These are phyloP conservation scores for Himalopsyche phryganea DNA, from an alignment of 1,140 invertebrate genomes.

Conservation along the genomic window DNA sequence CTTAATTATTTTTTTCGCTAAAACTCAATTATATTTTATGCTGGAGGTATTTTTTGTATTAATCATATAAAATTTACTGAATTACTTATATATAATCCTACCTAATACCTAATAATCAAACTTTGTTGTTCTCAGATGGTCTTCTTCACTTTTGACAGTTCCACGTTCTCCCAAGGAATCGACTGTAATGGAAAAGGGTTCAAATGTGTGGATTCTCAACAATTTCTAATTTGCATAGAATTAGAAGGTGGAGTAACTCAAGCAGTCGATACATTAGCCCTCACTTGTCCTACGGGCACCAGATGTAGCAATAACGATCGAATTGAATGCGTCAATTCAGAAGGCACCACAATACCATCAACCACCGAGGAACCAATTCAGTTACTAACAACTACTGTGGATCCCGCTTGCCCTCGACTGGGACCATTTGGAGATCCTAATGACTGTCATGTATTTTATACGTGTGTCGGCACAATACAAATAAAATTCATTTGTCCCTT, in stretches of 20 bases:
- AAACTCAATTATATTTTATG: no score
- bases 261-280: slow-evolving; percentile 41
- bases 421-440: slow-evolving; percentile 6
- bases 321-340: neutral
- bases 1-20: no score
- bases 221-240: slow-evolving; percentile 50
- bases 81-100: no score
- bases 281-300: slow-evolving; percentile 41
- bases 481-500: neutral
- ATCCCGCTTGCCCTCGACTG: neutral
- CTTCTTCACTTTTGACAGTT: no score
- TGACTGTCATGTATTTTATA: slow-evolving; percentile 10
- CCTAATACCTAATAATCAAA: no score
- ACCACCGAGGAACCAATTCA: no score
- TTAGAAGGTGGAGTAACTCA: slow-evolving; percentile 42
- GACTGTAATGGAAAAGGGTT: slow-evolving; percentile 47
- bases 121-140: no score
- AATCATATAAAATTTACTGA: no score
- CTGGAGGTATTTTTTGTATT: no score
- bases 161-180: no score
- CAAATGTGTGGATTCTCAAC: slow-evolving; percentile 45
- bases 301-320: slow-evolving; percentile 35
- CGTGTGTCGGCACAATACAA: neutral
- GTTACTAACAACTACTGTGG: neutral
- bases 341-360: neutral